Evolutionary conservation across 1,140 invertebrate species (phyloP), one percentile per base, ranked within the genome.

Genomic region (Neuroterus valhalla): DNA sequence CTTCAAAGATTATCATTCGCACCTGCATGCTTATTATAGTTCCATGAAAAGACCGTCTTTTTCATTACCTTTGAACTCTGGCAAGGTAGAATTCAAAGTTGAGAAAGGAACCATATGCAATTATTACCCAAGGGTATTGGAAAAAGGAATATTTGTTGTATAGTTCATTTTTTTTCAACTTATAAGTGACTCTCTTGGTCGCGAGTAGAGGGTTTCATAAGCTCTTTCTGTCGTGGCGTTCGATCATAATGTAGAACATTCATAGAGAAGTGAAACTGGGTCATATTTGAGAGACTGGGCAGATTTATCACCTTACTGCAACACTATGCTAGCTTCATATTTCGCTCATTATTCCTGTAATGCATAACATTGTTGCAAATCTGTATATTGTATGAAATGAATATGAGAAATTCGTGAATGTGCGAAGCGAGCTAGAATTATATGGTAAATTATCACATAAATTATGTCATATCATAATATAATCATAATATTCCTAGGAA

Each of bases 1-100:
- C 55, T 62, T 62, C n/a, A 26, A 62, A 62, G 55, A 62, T 62
- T 62, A 62, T 62, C 55, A 62, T 62, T 62, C 31, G 55, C 55
- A 38, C 26, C 55, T 62, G 55, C 21, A 15, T 31, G 55, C 31
- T 62, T 26, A 62, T 62, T 62, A 62, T 31, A 62, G 31, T 31
- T 62, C 14, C 23, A 38, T 62, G 31, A 62, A 38, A 62, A 8
- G 31, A 8, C 31, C 31, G 6, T 38, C 10, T 38, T 38, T 38
- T 62, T 6, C 23, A 14, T 62, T 15, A 23, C 26, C 55, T 11
- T 62, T 62, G 31, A 62, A 38, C 31, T 23, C 23, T 26, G 6
- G 55, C 23, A 62, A 62, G 31, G 26, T 23, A 50, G 17, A 46
- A 46, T 46, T 46, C 15, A 46, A 46, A 46, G 17, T 46, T 46